Evolutionary conservation across 2,113 vertebrate genomes (phyloP).

Genomic region (Bubalus kerabau): DNA sequence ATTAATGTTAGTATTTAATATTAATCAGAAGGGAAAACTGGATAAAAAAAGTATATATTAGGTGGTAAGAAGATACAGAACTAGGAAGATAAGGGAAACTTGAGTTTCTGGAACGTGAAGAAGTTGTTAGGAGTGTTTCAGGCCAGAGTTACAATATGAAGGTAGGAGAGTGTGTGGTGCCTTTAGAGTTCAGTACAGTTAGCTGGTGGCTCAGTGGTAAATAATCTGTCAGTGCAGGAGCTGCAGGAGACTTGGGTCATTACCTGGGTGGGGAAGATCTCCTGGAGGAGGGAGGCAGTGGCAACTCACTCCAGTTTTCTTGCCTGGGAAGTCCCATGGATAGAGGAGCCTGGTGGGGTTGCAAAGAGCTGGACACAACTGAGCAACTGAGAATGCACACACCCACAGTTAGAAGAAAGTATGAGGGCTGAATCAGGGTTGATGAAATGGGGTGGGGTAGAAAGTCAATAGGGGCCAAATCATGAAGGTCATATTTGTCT

Average conservation of each 20-base stretch:
- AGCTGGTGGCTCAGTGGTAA: neutral
- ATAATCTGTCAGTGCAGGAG: neutral
- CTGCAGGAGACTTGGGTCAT: neutral
- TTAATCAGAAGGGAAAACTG: neutral
- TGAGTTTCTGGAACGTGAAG: neutral
- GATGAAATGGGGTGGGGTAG: neutral
- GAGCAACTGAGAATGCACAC: neutral
- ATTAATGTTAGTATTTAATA: neutral
- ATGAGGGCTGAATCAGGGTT: neutral
- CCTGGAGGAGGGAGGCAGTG: neutral
- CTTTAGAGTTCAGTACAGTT: neutral
- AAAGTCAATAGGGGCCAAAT: neutral
- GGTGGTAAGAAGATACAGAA: neutral
- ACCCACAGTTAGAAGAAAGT: neutral
- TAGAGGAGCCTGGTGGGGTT: neutral
- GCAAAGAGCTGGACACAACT: neutral
- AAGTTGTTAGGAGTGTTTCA: neutral
- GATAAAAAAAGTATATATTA: neutral
- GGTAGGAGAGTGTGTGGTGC: neutral
- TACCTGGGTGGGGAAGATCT: neutral
- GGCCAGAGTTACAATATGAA: neutral
- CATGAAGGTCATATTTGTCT: neutral
- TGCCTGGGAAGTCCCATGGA: neutral
- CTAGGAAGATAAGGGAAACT: neutral
- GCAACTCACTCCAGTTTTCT: neutral